phyloP scores from a whole-genome alignment of 2,797 vertebrate species.

The Aphelocoma californica region DNA sequence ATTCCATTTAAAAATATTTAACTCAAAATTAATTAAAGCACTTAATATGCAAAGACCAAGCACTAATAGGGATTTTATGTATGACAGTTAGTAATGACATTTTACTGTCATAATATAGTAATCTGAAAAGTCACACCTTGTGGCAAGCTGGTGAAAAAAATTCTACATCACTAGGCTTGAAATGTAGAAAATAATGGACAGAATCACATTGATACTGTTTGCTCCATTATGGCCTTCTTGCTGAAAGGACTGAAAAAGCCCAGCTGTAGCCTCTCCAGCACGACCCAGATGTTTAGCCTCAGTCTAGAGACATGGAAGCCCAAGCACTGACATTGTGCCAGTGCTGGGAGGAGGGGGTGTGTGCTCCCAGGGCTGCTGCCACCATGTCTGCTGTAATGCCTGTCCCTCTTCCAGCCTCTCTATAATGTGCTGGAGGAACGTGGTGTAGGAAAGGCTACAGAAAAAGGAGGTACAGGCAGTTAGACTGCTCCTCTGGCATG shows the following conservation, averaged over 20 bases:
- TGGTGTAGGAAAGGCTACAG: neutral
- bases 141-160: neutral
- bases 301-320: neutral
- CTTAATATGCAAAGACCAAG: no score
- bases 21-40: no score
- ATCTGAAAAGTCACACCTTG: neutral
- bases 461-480: neutral
- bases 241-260: neutral
- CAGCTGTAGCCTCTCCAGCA: neutral
- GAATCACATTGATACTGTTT: neutral
- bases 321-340: fast-evolving
- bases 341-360: neutral
- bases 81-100: neutral
- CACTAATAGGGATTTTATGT: no score
- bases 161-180: neutral
- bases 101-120: neutral
- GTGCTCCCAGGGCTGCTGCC: neutral
- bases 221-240: neutral
- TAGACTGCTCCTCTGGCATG: neutral
- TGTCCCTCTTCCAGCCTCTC: neutral
- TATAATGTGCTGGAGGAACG: fast-evolving
- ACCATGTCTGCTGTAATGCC: neutral
- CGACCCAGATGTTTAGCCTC: neutral
- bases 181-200: neutral
- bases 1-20: no score